Conservation (phyloP, 53 echinoderm and acorn worm genomes). For the Mesocentrotus franciscanus region DNA sequence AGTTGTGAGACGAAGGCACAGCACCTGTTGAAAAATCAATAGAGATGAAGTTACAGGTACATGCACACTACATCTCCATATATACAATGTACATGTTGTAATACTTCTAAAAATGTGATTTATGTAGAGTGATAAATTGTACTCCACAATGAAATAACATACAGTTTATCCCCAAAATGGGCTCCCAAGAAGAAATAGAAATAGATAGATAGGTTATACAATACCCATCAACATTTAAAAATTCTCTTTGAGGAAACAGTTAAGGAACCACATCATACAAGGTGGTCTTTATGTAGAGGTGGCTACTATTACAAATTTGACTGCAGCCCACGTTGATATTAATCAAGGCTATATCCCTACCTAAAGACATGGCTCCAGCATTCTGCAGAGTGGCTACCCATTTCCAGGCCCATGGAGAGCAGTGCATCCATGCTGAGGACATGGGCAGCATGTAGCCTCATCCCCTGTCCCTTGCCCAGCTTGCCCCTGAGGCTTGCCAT, state of each 20-base stretch:
- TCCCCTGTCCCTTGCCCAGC: conserved; percentile 77
- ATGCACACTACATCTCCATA: not conserved
- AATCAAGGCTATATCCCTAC: conserved; percentile 44
- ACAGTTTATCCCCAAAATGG: too few species aligned
- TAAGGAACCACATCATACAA: not conserved
- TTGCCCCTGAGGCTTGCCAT: conserved; percentile 76
- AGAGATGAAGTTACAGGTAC: not conserved
- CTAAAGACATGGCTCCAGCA: conserved; percentile 99
- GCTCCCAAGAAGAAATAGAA: too few species aligned
- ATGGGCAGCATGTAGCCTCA: conserved; percentile 94
- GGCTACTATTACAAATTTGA: too few species aligned
- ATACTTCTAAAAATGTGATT: too few species aligned
- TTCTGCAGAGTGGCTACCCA: conserved; percentile 94
- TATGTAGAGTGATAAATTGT: too few species aligned
- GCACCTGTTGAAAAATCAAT: conserved; percentile 72
- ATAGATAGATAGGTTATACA: too few species aligned
- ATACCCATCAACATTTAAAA: not conserved
- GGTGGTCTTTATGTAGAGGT: not conserved
- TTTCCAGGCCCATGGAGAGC: conserved; percentile 97
- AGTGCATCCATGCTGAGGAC: conserved; percentile 97
- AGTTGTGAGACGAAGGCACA: conserved; percentile 99
- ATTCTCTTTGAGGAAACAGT: not conserved
- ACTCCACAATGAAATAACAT: too few species aligned
- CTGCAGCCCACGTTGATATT: not conserved
- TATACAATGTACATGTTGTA: not conserved